Base-by-base conservation (phyloP, 2,888 invertebrate genomes). In the Seira ritae region DNA sequence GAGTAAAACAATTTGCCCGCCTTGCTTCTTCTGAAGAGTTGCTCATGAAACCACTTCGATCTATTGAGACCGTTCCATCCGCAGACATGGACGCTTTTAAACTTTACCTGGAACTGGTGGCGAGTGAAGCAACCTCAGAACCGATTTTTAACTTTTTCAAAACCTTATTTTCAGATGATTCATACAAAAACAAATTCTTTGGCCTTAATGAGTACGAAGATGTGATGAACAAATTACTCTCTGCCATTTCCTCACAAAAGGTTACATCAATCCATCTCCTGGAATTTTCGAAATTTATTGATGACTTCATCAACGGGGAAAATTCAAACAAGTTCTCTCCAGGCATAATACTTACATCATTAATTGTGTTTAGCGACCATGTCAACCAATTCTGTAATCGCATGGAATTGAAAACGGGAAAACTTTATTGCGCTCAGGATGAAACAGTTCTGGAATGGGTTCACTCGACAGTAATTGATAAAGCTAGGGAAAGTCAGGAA, bases 221-320 rank as follows among this genome's bases (percentile, higher is more conserved):
- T 0, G 17, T 60, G 6, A 42, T 42, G 6, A 42, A 6, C 42
- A 42, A 42, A 42, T 42, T 42, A 42, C 42, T 42, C 42, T 6
- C 6, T 42, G 12, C 42, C 6, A 42, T 42, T 42, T 42, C 42
- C 42, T 6, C 6, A 42, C 42, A 8, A 6, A 42, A 12, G 42
- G 12, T 6, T 42, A 42, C 42, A 42, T 8, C 42, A 6, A 12
- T 42, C 42, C 42, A 42, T 42, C 12, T 60, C 0, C 0, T 73
- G 17, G 20, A 62, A 1, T 80, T 80, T 73, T 68, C 55, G n/a
- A 55, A 68, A 37, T 80, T 73, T 37, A 20, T 73, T 0, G 2
- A 15, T 10, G 60, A 66, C 15, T 67, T 17, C 15, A 19, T 73
- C 8, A 2, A 12, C n/a, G 10, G 17, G 10, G 12, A 24, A 12